A percentile compares a stretch with the other conserved stretches of the same genome.
phyloP scores from a whole-genome alignment of 92 coral and sea anemone species.

The Porites lobata region DNA sequence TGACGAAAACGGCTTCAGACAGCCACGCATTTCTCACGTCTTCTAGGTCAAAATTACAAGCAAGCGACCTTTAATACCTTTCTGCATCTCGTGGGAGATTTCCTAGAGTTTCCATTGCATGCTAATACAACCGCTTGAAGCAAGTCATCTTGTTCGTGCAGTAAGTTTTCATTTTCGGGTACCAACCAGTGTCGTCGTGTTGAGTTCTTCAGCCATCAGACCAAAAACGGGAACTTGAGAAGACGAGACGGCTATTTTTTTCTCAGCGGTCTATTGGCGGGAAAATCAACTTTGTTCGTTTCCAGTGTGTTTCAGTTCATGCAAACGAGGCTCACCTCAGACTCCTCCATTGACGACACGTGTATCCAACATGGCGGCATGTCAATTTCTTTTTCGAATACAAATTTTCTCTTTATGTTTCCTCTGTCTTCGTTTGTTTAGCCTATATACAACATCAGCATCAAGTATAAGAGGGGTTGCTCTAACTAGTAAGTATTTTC shows the following conservation, averaged over 20 bases:
- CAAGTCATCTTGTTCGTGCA: background rate
- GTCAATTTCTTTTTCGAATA: background rate
- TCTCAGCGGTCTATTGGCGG: conserved; percentile 35
- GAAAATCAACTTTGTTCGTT: background rate
- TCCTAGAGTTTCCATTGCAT: conserved; percentile 8
- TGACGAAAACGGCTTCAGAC: background rate
- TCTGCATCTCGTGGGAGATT: conserved; percentile 6
- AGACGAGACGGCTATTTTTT: background rate
- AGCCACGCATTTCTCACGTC: background rate
- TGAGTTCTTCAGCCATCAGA: no score
- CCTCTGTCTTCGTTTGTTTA: conserved; percentile 34
- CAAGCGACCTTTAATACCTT: conserved; percentile 10
- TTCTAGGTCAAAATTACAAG: background rate
- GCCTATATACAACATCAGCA: conserved; percentile 24
- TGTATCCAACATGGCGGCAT: conserved; percentile 87
- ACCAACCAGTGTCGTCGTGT: background rate
- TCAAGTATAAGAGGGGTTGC: conserved; percentile 79
- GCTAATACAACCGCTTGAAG: background rate
- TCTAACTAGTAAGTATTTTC: conserved; percentile 75
- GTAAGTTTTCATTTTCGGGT: background rate
- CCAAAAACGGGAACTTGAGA: background rate
- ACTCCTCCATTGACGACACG: conserved; percentile 67
- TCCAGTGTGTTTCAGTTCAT: background rate
- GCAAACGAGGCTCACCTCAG: conserved; percentile 35
- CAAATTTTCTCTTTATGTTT: conserved; percentile 44